These are phyloP conservation scores for Indri indri DNA, from an alignment of 2,113 vertebrate species.

Conservation along the genomic window DNA sequence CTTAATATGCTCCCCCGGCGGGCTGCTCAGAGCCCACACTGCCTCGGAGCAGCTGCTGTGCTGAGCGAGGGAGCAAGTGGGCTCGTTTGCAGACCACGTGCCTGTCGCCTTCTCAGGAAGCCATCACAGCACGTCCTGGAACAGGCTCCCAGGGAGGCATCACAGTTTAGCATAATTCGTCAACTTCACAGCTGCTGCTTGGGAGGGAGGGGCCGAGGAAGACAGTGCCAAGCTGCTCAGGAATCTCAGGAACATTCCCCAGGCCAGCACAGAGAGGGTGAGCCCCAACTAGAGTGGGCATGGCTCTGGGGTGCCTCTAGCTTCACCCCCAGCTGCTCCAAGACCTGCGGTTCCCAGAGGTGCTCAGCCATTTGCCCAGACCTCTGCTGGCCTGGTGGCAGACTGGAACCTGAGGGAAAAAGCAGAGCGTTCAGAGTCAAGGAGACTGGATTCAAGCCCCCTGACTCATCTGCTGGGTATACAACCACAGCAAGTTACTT, in stretches of 20 bases:
- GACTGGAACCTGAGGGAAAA: neutral
- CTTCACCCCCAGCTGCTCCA: neutral
- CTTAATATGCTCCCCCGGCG: slow-evolving; percentile 67
- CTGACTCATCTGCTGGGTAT: neutral
- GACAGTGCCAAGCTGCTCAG: neutral
- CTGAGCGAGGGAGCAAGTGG: neutral
- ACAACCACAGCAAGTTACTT: neutral
- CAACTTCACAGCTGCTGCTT: slow-evolving; percentile 66
- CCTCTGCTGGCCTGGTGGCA: neutral
- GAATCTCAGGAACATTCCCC: neutral
- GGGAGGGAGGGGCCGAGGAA: neutral
- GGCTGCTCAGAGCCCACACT: slow-evolving; percentile 29
- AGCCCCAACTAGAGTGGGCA: neutral
- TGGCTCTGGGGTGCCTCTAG: neutral
- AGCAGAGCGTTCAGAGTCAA: neutral
- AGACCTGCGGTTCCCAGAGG: neutral
- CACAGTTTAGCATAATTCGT: slow-evolving; percentile 5
- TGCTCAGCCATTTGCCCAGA: neutral
- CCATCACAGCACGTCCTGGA: slow-evolving; percentile 56
- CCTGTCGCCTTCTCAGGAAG: slow-evolving; percentile 46
- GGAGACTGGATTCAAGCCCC: neutral
- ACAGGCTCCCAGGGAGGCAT: slow-evolving; percentile 40
- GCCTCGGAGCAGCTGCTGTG: slow-evolving; percentile 64
- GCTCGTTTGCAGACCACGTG: slow-evolving; percentile 40
- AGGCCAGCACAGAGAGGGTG: neutral